phyloP scores from a whole-genome alignment of 2,113 vertebrate species.

The human region DNA sequence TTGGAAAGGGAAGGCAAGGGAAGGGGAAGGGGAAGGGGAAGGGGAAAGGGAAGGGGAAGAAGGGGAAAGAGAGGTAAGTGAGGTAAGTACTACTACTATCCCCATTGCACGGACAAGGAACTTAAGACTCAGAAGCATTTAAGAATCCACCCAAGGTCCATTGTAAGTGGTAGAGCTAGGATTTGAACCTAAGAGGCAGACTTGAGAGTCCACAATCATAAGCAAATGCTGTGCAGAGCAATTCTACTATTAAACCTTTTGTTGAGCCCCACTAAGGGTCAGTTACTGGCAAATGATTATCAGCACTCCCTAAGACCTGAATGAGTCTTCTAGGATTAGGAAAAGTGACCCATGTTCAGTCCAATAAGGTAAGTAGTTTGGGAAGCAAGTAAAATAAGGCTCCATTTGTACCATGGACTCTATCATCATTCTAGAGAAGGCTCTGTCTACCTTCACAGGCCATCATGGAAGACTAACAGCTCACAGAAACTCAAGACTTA shows the following conservation, averaged over 20 bases:
- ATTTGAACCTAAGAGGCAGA: neutral
- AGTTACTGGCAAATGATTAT: neutral
- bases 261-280: neutral
- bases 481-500: neutral
- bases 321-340: neutral
- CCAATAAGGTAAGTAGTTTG: neutral
- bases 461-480: neutral
- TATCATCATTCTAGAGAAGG: neutral
- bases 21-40: no score
- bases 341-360: neutral
- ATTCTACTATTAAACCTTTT: neutral
- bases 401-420: rapidly evolving
- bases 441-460: neutral
- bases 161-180: neutral
- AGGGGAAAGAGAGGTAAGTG: no score
- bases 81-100: neutral
- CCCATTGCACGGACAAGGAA: neutral
- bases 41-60: no score
- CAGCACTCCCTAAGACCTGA: neutral
- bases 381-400: no score
- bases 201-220: neutral
- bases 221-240: neutral
- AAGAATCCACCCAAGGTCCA: neutral
- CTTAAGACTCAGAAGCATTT: neutral
- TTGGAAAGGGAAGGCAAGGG: no score